These are phyloP conservation scores for Epistrophe eligans DNA, from an alignment of 2,888 invertebrate species.

Conservation along the genomic window DNA sequence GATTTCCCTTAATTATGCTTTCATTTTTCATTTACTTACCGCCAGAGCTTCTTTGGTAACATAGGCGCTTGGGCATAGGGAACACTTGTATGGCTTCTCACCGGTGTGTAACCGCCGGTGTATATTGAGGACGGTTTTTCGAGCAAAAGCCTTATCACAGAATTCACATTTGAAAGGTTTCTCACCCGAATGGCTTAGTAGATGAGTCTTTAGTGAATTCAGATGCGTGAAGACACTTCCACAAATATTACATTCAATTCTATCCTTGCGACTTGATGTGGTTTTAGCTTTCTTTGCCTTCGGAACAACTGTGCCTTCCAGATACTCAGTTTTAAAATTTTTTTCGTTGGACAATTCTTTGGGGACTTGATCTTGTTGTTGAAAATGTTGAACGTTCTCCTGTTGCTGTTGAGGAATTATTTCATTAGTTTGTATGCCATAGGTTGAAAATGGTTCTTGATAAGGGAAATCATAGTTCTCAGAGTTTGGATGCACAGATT, in stretches of 20 bases:
- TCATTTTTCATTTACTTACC: conserved; percentile 43
- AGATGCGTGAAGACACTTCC: conserved; percentile 74
- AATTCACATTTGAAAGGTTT: conserved; percentile 76
- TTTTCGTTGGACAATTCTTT: conserved; percentile 22
- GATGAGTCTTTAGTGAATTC: conserved; percentile 74
- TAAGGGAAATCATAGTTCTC: conserved; percentile 42
- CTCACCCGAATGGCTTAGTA: conserved; percentile 76
- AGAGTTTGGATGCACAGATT: not conserved
- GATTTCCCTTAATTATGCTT: too few relatives aligned
- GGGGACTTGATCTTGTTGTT: conserved; percentile 2
- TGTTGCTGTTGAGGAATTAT: conserved; percentile 20
- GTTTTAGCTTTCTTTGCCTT: conserved; percentile 47
- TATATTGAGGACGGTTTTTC: conserved; percentile 76
- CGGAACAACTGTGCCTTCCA: not conserved
- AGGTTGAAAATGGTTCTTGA: conserved; percentile 40
- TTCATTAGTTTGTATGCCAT: conserved; percentile 14
- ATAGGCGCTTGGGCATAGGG: conserved; percentile 69
- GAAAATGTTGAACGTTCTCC: not conserved
- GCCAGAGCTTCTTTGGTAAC: conserved; percentile 75
- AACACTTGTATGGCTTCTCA: conserved; percentile 76
- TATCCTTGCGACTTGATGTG: conserved; percentile 34
- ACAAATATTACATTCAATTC: conserved; percentile 76
- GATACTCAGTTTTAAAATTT: conserved; percentile 48
- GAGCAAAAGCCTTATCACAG: conserved; percentile 75
- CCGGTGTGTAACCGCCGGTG: conserved; percentile 76